Evolutionary conservation across 2,113 vertebrate species (phyloP).

Genomic region (Cyphomyrus plagiostoma): DNA sequence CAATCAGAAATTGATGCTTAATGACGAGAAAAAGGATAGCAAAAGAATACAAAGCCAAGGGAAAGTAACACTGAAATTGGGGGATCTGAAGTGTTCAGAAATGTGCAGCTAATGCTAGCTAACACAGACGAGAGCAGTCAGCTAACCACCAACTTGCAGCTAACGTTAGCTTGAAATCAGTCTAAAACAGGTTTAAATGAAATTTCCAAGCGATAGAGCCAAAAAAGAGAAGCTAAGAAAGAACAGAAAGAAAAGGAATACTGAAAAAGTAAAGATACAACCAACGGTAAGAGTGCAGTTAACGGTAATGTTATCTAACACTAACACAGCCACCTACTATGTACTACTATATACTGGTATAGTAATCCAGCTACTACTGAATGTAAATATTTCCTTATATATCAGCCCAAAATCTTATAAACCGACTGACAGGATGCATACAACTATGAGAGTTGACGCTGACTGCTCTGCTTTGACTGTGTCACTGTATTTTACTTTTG

Average conservation of each 20-base stretch:
- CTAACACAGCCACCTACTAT: too few relatives aligned
- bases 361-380: too few relatives aligned
- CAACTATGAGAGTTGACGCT: neutral
- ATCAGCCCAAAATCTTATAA: too few relatives aligned
- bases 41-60: neutral
- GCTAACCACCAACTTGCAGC: neutral
- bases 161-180: neutral
- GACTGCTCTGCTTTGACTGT: neutral
- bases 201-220: too few relatives aligned
- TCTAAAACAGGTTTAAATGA: neutral
- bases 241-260: neutral
- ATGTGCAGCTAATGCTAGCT: neutral
- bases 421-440: too few relatives aligned
- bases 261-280: too few relatives aligned
- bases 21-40: neutral
- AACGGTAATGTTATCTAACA: too few relatives aligned
- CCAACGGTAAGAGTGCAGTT: too few relatives aligned
- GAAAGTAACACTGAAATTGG: too few relatives aligned
- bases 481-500: neutral
- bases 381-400: too few relatives aligned
- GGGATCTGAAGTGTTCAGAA: neutral
- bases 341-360: too few relatives aligned
- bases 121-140: neutral
- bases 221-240: neutral
- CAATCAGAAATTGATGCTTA: neutral